Base-by-base conservation (phyloP, 2,797 vertebrate species). In the Poecilia wingei region DNA sequence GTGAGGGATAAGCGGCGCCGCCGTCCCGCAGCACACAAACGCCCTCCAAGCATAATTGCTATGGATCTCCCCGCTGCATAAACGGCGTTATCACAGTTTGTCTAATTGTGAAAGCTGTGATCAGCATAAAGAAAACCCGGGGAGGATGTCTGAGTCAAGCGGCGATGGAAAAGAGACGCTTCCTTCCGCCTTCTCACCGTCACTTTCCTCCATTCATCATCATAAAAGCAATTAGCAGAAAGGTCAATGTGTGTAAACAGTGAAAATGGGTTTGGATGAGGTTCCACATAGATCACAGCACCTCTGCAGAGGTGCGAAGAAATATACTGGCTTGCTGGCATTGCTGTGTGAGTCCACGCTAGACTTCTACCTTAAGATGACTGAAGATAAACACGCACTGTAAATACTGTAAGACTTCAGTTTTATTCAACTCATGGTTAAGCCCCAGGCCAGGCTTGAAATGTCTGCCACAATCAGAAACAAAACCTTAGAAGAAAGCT, bases 71-170 rank as follows among this genome's bases (percentile, higher is more conserved):
- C 87, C 73, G 77, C 91, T 90, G 90, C 86, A 92, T 90, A 91
- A 93, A 91, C 49, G 75, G 78, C 74, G 88, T 91, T 93, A 93
- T 94, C 92, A 83, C 88, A 89, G 92, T 94, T 93, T 90, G 92
- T 89, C 84, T 93, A 93, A 94, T 93, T 93, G 92, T 91, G 89
- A 91, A 93, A 94, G 89, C 92, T 93, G 93, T 91, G 90, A 96
- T 95, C 93, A 93, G 93, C 90, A 88, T 78, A 84, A 89, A 88
- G 84, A 72, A 85, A 77, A 64, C 76, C 49, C 76, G 55, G 77
- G 68, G 74, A 76, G 78, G 71, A 64, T 78, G 28, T 51, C 72
- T 77, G 39, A 81, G 61, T 82, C 68, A 59, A 61, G 55, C 41
- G n/a, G 53, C 45, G 76, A 10, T 28, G 66, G 66, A 51, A 57